Percentiles rank a stretch among this genome's conserved stretches.
Conservation (phyloP, 2,797 vertebrate genomes). For the Siniperca obscura region DNA sequence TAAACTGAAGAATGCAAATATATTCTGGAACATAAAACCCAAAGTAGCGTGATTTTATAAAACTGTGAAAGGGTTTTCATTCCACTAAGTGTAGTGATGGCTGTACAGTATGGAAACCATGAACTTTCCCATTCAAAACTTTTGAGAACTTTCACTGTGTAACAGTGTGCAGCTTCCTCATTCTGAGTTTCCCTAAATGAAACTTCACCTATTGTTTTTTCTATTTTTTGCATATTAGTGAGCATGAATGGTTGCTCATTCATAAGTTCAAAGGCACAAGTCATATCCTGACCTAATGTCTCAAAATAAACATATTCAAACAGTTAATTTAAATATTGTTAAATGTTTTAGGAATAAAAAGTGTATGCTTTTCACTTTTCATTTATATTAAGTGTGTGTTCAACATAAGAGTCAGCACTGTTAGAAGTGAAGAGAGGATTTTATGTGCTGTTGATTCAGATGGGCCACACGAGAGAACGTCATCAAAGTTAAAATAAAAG, state of each 20-base stretch:
- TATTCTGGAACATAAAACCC: slow-evolving; percentile 9
- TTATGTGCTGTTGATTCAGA: slow-evolving; percentile 14
- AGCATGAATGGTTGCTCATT: neutral
- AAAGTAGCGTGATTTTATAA: neutral
- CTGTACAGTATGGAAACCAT: slow-evolving; percentile 1
- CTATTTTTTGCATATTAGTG: neutral
- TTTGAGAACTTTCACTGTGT: slow-evolving; percentile 19
- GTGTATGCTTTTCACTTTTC: neutral
- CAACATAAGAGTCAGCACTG: neutral
- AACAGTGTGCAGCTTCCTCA: neutral
- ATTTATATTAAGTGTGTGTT: slow-evolving; percentile 5
- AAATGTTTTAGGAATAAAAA: neutral
- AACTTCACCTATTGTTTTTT: neutral
- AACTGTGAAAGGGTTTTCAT: slow-evolving; percentile 15
- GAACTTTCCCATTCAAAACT: slow-evolving; percentile 32
- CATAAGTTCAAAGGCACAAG: neutral
- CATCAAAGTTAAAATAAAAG: slow-evolving; percentile 48
- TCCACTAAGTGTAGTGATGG: neutral
- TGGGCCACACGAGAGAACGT: slow-evolving; percentile 2
- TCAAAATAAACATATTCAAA: neutral
- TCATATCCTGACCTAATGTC: neutral
- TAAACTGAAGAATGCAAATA: slow-evolving; percentile 8
- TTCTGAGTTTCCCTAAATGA: neutral
- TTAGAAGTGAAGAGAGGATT: neutral
- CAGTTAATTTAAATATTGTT: neutral